A percentile compares a stretch with the other conserved stretches of the same genome.
Conservation (phyloP, 2,113 vertebrate species). For the Oxygymnocypris stewartii region DNA sequence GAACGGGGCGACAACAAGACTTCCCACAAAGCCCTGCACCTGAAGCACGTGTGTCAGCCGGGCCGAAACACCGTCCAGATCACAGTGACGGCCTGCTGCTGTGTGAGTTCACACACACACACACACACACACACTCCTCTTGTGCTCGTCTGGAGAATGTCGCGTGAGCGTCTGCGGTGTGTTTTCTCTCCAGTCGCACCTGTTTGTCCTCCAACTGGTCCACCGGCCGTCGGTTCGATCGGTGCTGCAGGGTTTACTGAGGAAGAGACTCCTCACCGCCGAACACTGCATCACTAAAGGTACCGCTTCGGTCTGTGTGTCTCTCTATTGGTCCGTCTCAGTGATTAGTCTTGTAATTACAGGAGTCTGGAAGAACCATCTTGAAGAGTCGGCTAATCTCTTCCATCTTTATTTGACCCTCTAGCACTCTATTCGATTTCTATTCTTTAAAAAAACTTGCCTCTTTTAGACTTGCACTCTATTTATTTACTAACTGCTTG, state of each 20-base stretch:
- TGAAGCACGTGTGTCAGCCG: constrained; percentile 96
- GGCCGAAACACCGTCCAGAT: constrained; percentile 98
- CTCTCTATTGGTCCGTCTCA: not conserved
- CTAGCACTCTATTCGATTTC: constrained; percentile 61
- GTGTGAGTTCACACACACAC: constrained; percentile 80
- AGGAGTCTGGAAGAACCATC: not conserved
- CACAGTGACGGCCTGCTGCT: constrained; percentile 96
- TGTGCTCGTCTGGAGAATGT: not conserved
- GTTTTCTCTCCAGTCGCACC: constrained; percentile 84
- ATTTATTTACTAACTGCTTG: too few species aligned
- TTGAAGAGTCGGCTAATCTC: too few species aligned
- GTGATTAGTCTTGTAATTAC: not conserved
- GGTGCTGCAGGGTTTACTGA: constrained; percentile 94
- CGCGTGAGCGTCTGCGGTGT: not conserved
- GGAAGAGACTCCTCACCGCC: constrained; percentile 93
- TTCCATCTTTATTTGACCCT: too few species aligned
- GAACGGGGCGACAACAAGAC: constrained; percentile 87
- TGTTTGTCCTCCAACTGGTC: constrained; percentile 96
- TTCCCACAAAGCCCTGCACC: constrained; percentile 95
- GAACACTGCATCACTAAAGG: constrained; percentile 98
- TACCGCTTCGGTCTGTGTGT: constrained; percentile 62
- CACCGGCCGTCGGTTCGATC: constrained; percentile 95
- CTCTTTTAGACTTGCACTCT: too few species aligned
- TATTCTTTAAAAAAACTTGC: constrained; percentile 79
- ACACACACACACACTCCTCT: not conserved